These are phyloP conservation scores for Eleutherodactylus coqui DNA, from an alignment of 2,797 vertebrate genomes.

Conservation along the genomic window DNA sequence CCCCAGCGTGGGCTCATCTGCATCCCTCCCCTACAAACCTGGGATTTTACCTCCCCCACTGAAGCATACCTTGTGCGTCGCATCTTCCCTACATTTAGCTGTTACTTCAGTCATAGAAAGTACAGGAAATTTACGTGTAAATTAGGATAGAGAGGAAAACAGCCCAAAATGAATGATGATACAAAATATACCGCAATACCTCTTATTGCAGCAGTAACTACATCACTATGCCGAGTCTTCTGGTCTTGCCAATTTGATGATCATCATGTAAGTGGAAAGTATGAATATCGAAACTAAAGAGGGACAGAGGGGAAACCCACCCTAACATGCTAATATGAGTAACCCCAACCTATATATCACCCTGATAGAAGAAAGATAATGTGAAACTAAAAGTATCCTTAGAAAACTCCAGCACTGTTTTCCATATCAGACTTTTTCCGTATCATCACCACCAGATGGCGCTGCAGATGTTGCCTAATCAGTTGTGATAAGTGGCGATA, in stretches of 20 bases:
- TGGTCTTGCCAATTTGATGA: not conserved
- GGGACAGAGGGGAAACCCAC: too few species aligned
- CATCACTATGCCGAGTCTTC: not conserved
- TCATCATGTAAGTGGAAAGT: too few species aligned
- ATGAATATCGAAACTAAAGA: too few species aligned
- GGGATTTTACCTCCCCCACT: constrained; percentile 61
- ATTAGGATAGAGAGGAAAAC: not conserved
- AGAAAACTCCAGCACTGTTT: not conserved
- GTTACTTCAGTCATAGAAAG: too few species aligned
- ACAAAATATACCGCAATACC: not conserved
- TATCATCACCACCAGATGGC: not conserved
- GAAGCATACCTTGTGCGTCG: constrained; percentile 12
- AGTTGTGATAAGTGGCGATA: not conserved
- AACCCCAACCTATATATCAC: too few species aligned
- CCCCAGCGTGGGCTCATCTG: constrained; percentile 52
- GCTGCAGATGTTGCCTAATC: not conserved
- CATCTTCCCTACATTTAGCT: not conserved
- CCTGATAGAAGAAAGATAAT: too few species aligned
- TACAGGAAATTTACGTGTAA: too few species aligned
- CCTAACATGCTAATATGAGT: too few species aligned
- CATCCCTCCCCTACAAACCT: constrained; percentile 55
- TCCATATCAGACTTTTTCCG: not conserved
- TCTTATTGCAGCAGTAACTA: not conserved
- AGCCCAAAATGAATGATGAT: not conserved
- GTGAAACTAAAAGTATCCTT: too few species aligned